phyloP scores from a whole-genome alignment of 2,797 vertebrate genomes.

The Sebastes minor region DNA sequence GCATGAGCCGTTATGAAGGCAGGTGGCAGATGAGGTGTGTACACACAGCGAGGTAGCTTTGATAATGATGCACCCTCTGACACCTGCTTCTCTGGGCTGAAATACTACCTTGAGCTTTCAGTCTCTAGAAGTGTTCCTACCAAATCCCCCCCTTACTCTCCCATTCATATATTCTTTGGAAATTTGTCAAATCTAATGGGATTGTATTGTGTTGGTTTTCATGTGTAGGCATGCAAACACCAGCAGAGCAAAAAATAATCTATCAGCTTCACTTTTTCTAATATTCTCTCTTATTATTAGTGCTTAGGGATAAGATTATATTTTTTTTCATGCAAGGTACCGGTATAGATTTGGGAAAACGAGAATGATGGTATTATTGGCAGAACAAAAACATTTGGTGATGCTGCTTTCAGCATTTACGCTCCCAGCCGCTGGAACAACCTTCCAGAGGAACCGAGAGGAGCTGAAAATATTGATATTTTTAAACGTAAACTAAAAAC shows the following conservation, averaged over 20 bases:
- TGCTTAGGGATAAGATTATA: background rate
- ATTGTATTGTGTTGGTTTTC: background rate
- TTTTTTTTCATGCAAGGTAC: background rate
- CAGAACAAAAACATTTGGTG: no score
- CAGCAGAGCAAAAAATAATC: background rate
- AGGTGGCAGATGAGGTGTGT: constrained; percentile 13
- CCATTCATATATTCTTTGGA: background rate
- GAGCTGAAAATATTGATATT: no score
- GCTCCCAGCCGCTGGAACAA: no score
- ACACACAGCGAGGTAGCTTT: constrained; percentile 13
- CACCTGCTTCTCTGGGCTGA: constrained; percentile 9
- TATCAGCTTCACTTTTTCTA: background rate
- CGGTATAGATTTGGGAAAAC: background rate
- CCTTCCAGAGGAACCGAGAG: no score
- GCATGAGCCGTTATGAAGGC: background rate
- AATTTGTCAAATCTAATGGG: background rate
- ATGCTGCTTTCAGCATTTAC: no score
- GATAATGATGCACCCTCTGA: constrained; percentile 21
- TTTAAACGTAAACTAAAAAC: no score
- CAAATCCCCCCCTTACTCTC: background rate
- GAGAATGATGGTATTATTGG: background rate
- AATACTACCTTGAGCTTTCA: background rate
- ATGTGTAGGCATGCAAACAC: background rate
- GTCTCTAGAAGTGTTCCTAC: background rate
- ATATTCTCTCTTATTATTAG: background rate